These are phyloP conservation scores for Oasisia sp. DNA, from an alignment of 2,888 invertebrate genomes.

Conservation along the genomic window DNA sequence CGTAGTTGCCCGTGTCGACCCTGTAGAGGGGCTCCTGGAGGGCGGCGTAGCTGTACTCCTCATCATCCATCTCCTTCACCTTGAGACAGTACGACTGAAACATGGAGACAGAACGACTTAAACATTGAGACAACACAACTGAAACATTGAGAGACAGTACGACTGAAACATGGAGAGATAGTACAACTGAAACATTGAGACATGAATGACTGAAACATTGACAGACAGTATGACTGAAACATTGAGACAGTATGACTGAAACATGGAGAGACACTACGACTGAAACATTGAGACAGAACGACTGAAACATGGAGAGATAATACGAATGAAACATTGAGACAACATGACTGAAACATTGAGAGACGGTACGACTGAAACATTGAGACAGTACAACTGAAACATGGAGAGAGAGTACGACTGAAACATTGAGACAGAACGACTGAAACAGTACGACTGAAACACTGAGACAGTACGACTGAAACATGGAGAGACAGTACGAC, in stretches of 20 bases:
- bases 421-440: constrained; percentile 61
- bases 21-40: constrained; percentile 95
- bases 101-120: constrained; percentile 91
- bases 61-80: constrained; percentile 99
- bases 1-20: constrained; percentile 99
- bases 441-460: too few relatives aligned
- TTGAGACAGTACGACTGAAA: constrained; percentile 91
- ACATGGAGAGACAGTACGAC: too few relatives aligned
- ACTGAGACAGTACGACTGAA: too few relatives aligned
- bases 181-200: constrained; percentile 72
- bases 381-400: constrained; percentile 88
- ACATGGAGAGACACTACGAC: too few relatives aligned
- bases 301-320: too few relatives aligned
- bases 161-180: constrained; percentile 68
- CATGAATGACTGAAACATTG: constrained; percentile 80
- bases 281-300: too few relatives aligned
- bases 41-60: constrained; percentile 87
- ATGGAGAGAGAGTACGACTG: constrained; percentile 71
- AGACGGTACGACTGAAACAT: constrained; percentile 61
- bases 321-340: constrained; percentile 75
- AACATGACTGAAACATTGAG: constrained; percentile 77
- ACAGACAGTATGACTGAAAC: too few relatives aligned
- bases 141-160: constrained; percentile 82
- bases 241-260: too few relatives aligned
- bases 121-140: constrained; percentile 91